phyloP scores from a whole-genome alignment of 2,888 invertebrate genomes.

The Drosophila fulvimacula region DNA sequence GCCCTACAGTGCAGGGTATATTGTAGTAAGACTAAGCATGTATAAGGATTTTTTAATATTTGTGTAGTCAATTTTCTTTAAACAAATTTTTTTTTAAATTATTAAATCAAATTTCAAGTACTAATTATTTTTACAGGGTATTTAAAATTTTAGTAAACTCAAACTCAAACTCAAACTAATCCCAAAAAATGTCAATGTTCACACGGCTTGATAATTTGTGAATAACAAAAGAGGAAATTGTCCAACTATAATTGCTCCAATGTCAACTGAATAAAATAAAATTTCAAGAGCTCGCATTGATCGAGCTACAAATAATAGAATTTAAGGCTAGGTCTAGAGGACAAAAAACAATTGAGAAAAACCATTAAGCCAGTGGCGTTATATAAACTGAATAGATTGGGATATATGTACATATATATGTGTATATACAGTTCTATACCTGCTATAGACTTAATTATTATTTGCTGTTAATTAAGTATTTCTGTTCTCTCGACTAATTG shows the following conservation, averaged over 20 bases:
- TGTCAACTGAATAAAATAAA: slow-evolving; percentile 14
- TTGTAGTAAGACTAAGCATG: not conserved
- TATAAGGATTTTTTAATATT: too few species aligned
- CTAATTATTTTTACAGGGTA: slow-evolving; percentile 7
- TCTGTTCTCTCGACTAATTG: slow-evolving; percentile 25
- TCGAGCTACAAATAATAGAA: slow-evolving; percentile 20
- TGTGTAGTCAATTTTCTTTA: too few species aligned
- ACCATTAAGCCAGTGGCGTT: slow-evolving; percentile 15
- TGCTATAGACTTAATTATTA: slow-evolving; percentile 31
- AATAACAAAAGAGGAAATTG: slow-evolving; percentile 45
- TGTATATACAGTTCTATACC: not conserved
- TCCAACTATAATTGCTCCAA: slow-evolving; percentile 33
- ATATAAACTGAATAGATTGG: slow-evolving; percentile 25
- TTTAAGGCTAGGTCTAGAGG: slow-evolving; percentile 23
- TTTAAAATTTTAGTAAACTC: not conserved
- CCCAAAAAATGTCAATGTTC: slow-evolving; percentile 10
- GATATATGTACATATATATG: not conserved
- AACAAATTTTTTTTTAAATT: too few species aligned
- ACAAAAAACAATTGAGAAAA: slow-evolving; percentile 8
- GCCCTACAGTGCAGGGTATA: not conserved
- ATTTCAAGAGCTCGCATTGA: slow-evolving; percentile 29
- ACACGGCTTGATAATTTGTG: slow-evolving; percentile 48
- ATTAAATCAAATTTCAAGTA: too few species aligned
- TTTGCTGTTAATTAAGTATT: slow-evolving; percentile 39
- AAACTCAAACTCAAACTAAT: too few species aligned